Conservation (phyloP, 2,113 vertebrate species). For the Smithornis capensis region DNA sequence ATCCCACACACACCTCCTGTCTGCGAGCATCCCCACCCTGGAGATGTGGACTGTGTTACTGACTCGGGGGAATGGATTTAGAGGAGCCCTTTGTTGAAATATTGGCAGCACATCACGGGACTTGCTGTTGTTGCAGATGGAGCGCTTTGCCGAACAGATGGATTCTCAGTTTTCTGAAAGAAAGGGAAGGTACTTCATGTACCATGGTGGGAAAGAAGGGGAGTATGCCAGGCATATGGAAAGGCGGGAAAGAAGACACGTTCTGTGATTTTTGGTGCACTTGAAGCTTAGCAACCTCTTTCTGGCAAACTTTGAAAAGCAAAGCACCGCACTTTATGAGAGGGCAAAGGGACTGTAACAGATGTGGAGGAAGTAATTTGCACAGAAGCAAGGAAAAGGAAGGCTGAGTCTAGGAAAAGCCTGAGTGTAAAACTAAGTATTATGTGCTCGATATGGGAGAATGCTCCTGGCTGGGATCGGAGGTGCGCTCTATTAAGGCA, state of each 20-base stretch:
- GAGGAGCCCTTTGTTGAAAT: constrained; percentile 50
- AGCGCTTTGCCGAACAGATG: constrained; percentile 44
- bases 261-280: constrained; percentile 10
- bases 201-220: not conserved
- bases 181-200: constrained; percentile 57
- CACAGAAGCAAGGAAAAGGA: not conserved
- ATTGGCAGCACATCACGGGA: constrained; percentile 61
- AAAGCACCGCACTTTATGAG: not conserved
- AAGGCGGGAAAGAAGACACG: constrained; percentile 10
- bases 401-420: not conserved
- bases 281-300: constrained; percentile 1
- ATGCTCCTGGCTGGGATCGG: not conserved
- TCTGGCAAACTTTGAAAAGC: not conserved
- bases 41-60: not conserved
- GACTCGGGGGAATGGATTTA: not conserved
- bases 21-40: not conserved
- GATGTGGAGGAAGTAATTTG: not conserved
- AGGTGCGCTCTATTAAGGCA: not conserved
- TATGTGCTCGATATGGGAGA: not conserved
- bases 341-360: not conserved
- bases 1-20: not conserved
- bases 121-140: constrained; percentile 44
- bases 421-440: not conserved
- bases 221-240: constrained; percentile 35
- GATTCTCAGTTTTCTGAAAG: constrained; percentile 55